A percentile compares a stretch with the other conserved stretches of the same genome.
Evolutionary conservation across 2,888 invertebrate species (phyloP).

Genomic region (Synanthedon myopaeformis): DNA sequence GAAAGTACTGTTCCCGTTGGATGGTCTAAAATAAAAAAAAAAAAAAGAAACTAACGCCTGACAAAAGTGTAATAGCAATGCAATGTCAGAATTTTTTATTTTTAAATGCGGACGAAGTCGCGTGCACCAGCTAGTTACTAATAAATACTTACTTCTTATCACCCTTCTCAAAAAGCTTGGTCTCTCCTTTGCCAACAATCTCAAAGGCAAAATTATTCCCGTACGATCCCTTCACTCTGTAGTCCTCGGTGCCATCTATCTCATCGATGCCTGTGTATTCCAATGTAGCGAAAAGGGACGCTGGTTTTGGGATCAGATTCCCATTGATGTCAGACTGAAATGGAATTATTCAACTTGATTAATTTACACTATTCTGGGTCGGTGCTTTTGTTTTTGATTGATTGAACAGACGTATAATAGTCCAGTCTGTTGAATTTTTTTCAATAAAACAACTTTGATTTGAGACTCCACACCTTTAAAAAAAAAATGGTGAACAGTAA

Average conservation of each 20-base stretch:
- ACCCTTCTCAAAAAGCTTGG: conserved; percentile 30
- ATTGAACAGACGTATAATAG: no score
- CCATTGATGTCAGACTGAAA: conserved; percentile 43
- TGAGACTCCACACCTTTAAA: background rate
- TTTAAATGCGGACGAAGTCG: no score
- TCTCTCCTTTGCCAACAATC: conserved; percentile 44
- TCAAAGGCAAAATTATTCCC: conserved; percentile 51
- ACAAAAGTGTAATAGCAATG: no score
- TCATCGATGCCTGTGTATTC: conserved; percentile 27
- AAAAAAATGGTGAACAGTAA: background rate
- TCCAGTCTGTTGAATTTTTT: no score
- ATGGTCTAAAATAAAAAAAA: no score
- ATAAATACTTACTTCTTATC: conserved; percentile 40
- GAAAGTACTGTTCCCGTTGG: no score
- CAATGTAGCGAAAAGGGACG: conserved; percentile 22
- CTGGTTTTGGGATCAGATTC: conserved; percentile 38
- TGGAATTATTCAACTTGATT: no score
- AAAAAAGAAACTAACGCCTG: no score
- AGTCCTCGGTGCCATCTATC: conserved; percentile 36
- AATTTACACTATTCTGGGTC: no score
- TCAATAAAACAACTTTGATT: background rate
- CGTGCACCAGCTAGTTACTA: no score
- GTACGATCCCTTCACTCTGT: conserved; percentile 50
- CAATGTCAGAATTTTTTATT: no score
- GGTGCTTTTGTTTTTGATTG: no score